Base-by-base conservation (phyloP, 2,797 vertebrate genomes). In the Halcyon badia region DNA sequence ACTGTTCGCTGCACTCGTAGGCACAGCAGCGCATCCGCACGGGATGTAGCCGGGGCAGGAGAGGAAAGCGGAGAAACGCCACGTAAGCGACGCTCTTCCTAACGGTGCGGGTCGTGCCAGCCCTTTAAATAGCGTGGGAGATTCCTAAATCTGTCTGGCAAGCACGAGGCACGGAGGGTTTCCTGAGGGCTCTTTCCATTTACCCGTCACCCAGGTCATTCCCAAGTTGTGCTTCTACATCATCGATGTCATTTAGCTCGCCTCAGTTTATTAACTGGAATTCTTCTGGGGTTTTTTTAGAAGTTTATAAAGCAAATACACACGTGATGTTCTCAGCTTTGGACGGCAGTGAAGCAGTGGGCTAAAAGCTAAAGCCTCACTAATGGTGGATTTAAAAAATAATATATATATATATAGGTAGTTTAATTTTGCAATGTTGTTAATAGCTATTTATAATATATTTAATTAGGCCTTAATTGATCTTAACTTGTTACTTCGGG, bases 1-100 rank as follows among this genome's bases (percentile, higher is more conserved):
- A 0, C 7, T 0, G 2, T 5, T 46, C 3, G 4, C 41, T 52
- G 65, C 2, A 41, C 6, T 4, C 6, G 0, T 5, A 20, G n/a
- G 60, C 44, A 2, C n/a, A 8, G 56, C n/a, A 30, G 82, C 73
- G 1, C 73, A 0, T 25, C 2, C 9, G 12, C 46, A 12, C 8
- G 14, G 78, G 85, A 84, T 0, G 4, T 0, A 28, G 57, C 18
- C 81, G 8, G 86, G 72, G 1, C 6, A 7, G 85, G 41, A 42
- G 94, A 10, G 85, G n/a, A 30, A 94, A 61, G 89, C 4, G 57
- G 90, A 95, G 92, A 70, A 76, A 87, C 0, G 18, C 73, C 5
- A 21, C 6, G 12, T 25, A 41, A 89, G 49, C 24, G 2, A 72
- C 42, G 69, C 66, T 76, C 65, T 91, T 20, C 26, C 6, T 20